phyloP scores from a whole-genome alignment of 2,797 vertebrate species.

The Aldrovandia affinis region DNA sequence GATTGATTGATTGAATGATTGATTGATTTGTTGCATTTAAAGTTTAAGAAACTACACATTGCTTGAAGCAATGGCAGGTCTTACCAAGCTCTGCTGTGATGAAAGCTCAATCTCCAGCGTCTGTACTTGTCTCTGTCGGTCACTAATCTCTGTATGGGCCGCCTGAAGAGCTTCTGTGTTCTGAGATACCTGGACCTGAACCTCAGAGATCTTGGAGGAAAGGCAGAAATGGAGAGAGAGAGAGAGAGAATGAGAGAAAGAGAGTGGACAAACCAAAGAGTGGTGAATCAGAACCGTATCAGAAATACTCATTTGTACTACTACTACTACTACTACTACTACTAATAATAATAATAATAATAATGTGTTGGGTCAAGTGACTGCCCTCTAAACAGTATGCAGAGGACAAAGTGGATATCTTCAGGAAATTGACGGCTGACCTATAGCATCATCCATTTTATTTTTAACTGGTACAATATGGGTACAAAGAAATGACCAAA shows the following conservation, averaged over 20 bases:
- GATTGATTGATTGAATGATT: not conserved
- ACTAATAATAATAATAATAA: too few relatives aligned
- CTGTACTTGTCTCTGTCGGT: slow-evolving; percentile 78
- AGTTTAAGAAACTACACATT: not conserved
- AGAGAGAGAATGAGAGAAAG: not conserved
- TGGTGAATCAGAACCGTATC: too few relatives aligned
- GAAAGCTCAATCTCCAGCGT: slow-evolving; percentile 86
- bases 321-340: too few relatives aligned
- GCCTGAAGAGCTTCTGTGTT: slow-evolving; percentile 81
- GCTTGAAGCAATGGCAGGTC: not conserved
- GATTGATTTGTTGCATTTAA: not conserved
- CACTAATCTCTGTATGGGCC: slow-evolving; percentile 71
- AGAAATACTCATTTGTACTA: too few relatives aligned
- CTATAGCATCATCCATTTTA: not conserved
- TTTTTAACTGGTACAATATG: not conserved
- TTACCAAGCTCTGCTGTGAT: slow-evolving; percentile 69
- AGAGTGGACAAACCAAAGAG: too few relatives aligned
- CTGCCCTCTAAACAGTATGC: too few relatives aligned
- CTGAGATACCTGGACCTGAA: slow-evolving; percentile 80
- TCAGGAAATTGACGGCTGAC: too few relatives aligned
- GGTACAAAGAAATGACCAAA: not conserved
- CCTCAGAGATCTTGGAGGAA: slow-evolving; percentile 76
- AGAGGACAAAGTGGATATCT: too few relatives aligned
- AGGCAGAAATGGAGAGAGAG: not conserved
- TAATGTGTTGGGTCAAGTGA: too few relatives aligned